Conservation (phyloP, 2,888 invertebrate genomes). For the Dendrolimus houi region DNA sequence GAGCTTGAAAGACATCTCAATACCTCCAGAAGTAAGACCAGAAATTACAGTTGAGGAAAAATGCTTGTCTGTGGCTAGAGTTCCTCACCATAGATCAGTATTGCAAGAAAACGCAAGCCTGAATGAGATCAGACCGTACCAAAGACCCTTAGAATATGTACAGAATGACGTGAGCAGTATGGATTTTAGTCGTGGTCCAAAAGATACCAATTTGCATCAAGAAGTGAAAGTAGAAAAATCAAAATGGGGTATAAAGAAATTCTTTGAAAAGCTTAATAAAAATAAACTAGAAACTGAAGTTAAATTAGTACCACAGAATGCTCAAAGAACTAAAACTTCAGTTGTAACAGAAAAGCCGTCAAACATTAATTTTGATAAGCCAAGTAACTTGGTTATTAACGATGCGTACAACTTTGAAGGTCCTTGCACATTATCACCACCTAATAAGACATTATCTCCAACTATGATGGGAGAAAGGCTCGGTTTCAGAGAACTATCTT, state of each 20-base stretch:
- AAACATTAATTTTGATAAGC: constrained; percentile 34
- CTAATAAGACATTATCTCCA: constrained; percentile 61
- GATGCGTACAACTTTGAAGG: constrained; percentile 48
- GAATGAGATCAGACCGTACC: constrained; percentile 56
- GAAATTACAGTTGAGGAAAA: constrained; percentile 37
- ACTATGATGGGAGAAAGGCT: constrained; percentile 67
- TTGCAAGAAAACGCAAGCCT: constrained; percentile 40
- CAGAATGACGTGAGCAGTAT: constrained; percentile 81
- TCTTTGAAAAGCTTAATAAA: constrained; percentile 54
- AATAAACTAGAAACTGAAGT: constrained; percentile 73
- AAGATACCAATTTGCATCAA: constrained; percentile 62
- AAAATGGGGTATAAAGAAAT: constrained; percentile 56
- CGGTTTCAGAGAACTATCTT: constrained; percentile 57
- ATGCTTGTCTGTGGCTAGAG: constrained; percentile 53
- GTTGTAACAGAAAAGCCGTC: constrained; percentile 46
- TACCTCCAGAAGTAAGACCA: constrained; percentile 21
- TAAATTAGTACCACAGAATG: constrained; percentile 57
- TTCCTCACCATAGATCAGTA: constrained; percentile 22
- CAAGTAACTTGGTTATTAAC: constrained; percentile 44
- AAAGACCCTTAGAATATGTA: constrained; percentile 77
- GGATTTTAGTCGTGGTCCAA: constrained; percentile 43
- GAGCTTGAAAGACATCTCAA: constrained; percentile 75
- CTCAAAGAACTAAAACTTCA: constrained; percentile 37
- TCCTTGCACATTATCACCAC: constrained; percentile 58
- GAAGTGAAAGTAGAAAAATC: constrained; percentile 50